Percentiles rank a stretch among this genome's conserved stretches.
These are phyloP conservation scores for Falco rusticolus DNA, from an alignment of 2,797 vertebrate species.

Conservation along the genomic window DNA sequence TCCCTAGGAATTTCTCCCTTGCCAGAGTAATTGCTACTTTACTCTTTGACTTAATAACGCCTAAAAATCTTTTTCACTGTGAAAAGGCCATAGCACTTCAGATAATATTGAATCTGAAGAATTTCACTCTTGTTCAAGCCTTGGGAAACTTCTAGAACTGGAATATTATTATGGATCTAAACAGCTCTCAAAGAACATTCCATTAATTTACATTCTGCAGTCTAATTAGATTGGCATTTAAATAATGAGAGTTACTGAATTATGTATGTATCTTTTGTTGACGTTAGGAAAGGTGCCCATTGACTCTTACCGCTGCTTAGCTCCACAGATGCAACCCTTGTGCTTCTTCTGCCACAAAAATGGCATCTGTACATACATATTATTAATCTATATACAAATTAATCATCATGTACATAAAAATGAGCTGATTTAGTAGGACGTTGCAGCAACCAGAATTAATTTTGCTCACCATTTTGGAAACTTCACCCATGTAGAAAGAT, in stretches of 20 bases:
- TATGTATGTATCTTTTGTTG: not conserved
- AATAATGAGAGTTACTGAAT: not conserved
- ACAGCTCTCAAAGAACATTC: not conserved
- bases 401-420: not conserved
- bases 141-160: slow-evolving; percentile 8
- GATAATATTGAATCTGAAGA: not conserved
- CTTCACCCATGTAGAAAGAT: not conserved
- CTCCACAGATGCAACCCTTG: not conserved
- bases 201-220: slow-evolving; percentile 1
- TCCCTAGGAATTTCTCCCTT: not conserved
- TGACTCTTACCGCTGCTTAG: not conserved
- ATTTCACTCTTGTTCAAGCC: not conserved
- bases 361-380: no score
- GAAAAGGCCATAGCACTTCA: not conserved
- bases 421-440: not conserved
- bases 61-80: not conserved
- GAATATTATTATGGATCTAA: not conserved
- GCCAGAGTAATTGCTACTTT: not conserved
- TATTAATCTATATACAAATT: not conserved
- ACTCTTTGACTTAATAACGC: not conserved
- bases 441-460: not conserved
- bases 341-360: not conserved
- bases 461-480: not conserved
- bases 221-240: not conserved
- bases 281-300: not conserved